phyloP scores from a whole-genome alignment of 1,140 invertebrate species.

The Anthonomus grandis region DNA sequence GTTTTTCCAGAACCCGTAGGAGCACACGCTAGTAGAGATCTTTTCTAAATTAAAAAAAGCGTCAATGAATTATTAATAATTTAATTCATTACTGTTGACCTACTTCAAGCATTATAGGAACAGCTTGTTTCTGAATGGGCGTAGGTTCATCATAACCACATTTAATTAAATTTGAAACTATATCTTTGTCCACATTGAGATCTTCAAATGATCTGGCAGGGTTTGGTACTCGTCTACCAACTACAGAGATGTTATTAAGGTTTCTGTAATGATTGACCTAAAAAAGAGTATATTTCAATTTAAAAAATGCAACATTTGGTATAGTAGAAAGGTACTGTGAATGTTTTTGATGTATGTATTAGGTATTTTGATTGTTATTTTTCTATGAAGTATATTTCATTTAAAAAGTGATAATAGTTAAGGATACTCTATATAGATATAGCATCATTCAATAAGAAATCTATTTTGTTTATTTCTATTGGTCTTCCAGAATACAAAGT shows the following conservation, averaged over 20 bases:
- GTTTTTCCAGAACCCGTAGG: slow-evolving; percentile 91
- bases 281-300: slow-evolving; percentile 6
- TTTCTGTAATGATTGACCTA: slow-evolving; percentile 67
- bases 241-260: slow-evolving; percentile 69
- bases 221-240: slow-evolving; percentile 71
- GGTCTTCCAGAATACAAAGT: no score
- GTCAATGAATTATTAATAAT: neutral
- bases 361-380: no score
- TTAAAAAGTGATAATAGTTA: no score
- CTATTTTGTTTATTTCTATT: no score
- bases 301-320: slow-evolving; percentile 36
- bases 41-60: slow-evolving; percentile 54
- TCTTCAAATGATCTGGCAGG: slow-evolving; percentile 72
- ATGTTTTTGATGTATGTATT: slow-evolving; percentile 12
- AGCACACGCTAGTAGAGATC: slow-evolving; percentile 89
- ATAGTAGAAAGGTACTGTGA: slow-evolving; percentile 15
- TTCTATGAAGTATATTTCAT: no score
- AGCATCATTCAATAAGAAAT: no score
- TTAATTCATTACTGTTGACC: slow-evolving; percentile 23
- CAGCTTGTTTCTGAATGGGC: slow-evolving; percentile 91
- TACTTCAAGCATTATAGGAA: slow-evolving; percentile 82
- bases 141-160: slow-evolving; percentile 81
- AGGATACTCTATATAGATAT: no score
- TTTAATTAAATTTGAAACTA: slow-evolving; percentile 70
- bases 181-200: slow-evolving; percentile 58